These are phyloP conservation scores for Menidia beryllina DNA, from an alignment of 2,113 vertebrate species.

Conservation along the genomic window DNA sequence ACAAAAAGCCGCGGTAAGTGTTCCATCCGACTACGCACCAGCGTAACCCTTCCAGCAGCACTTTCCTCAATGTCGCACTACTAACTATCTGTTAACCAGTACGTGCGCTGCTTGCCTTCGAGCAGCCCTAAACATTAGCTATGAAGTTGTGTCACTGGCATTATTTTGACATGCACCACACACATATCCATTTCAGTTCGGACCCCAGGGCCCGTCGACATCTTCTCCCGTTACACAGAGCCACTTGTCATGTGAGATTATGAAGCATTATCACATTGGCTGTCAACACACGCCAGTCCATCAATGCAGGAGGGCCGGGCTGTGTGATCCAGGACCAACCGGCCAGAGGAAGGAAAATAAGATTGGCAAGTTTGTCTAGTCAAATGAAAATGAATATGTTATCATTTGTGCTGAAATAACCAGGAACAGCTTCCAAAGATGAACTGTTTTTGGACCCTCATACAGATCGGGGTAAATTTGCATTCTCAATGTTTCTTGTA, in stretches of 20 bases:
- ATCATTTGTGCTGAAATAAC: no score
- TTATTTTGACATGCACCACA: slow-evolving; percentile 12
- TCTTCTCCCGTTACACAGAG: slow-evolving; percentile 31
- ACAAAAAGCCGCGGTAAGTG: neutral
- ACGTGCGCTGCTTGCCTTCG: neutral
- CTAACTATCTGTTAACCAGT: neutral
- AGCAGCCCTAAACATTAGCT: slow-evolving; percentile 26
- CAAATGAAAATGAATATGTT: no score
- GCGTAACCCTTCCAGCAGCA: neutral
- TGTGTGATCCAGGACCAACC: slow-evolving; percentile 4
- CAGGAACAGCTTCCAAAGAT: no score
- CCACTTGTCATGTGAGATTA: slow-evolving; percentile 39
- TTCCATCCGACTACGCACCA: neutral
- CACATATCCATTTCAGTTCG: slow-evolving; percentile 55
- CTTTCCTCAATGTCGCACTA: slow-evolving; percentile 1
- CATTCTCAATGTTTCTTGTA: no score
- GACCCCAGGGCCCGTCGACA: slow-evolving; percentile 42
- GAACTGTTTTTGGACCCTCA: no score
- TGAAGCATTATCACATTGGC: slow-evolving; percentile 35
- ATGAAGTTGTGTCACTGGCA: slow-evolving; percentile 20
- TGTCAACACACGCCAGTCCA: slow-evolving; percentile 50
- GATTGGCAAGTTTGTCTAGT: neutral
- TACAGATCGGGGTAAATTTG: no score
- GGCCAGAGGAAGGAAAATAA: slow-evolving; percentile 4
- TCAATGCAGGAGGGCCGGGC: slow-evolving; percentile 27